Evolutionary conservation across 1,140 invertebrate genomes (phyloP).

Genomic region (Saccostrea echinata): DNA sequence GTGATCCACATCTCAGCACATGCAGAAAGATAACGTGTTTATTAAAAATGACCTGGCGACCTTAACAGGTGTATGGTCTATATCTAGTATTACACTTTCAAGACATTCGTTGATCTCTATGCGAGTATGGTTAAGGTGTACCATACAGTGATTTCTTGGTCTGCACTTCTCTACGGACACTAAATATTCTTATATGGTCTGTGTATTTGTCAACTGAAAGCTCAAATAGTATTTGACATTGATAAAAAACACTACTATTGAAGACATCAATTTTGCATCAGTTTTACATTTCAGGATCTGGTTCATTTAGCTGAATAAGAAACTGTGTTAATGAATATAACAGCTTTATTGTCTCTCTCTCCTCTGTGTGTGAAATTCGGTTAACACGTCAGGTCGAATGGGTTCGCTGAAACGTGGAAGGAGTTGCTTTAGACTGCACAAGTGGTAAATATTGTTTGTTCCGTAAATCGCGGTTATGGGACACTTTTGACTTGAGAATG

Average conservation of each 20-base stretch:
- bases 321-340: slow-evolving; percentile 22
- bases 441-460: background rate
- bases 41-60: too few relatives aligned
- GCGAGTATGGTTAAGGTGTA: too few relatives aligned
- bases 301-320: background rate
- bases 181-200: too few relatives aligned
- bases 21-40: too few relatives aligned
- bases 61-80: too few relatives aligned
- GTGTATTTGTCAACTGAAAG: background rate
- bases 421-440: background rate
- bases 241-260: background rate
- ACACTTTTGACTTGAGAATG: slow-evolving; percentile 5
- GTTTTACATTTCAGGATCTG: background rate
- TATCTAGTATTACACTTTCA: too few relatives aligned
- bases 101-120: too few relatives aligned
- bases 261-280: background rate
- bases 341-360: background rate
- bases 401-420: background rate
- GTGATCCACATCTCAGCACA: too few relatives aligned
- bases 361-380: background rate
- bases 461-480: background rate
- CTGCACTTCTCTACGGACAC: too few relatives aligned
- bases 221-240: background rate
- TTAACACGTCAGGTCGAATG: background rate
- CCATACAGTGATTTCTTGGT: too few relatives aligned